These are phyloP conservation scores for Gryllus bimaculatus DNA, from an alignment of 1,140 invertebrate genomes.

Conservation along the genomic window DNA sequence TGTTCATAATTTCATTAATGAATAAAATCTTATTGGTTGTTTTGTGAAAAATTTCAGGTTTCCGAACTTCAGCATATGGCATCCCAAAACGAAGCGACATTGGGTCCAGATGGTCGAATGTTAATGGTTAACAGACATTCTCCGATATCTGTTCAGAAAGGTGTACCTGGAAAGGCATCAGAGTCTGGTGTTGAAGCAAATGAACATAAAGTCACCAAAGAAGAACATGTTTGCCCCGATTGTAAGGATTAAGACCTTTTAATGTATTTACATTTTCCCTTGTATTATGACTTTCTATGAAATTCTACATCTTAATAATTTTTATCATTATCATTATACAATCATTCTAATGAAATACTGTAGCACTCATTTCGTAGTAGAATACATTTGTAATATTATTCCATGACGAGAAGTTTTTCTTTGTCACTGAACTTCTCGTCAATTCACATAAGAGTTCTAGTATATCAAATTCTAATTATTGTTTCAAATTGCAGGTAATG, in stretches of 20 bases:
- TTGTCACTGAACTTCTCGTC: not conserved
- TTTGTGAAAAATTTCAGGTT: conserved; percentile 35
- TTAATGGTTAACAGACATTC: conserved; percentile 24
- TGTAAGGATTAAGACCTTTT: not conserved
- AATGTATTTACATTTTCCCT: not conserved
- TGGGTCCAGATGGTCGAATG: conserved; percentile 50
- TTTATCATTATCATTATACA: too few relatives aligned
- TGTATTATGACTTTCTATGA: too few relatives aligned
- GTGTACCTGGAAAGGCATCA: not conserved
- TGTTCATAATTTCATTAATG: too few relatives aligned
- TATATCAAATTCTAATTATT: conserved; percentile 18
- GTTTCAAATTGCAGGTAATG: conserved; percentile 34
- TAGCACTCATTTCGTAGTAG: too few relatives aligned
- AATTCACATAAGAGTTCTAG: conserved; percentile 26
- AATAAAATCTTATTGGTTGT: too few relatives aligned
- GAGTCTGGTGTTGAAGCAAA: conserved; percentile 20
- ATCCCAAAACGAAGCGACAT: conserved; percentile 40
- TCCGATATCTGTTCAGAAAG: not conserved
- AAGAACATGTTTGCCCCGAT: conserved; percentile 7
- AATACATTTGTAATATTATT: too few relatives aligned
- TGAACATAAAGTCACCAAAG: not conserved
- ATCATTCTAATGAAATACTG: too few relatives aligned
- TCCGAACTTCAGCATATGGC: conserved; percentile 43
- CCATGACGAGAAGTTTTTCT: too few relatives aligned
- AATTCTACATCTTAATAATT: too few relatives aligned